These are phyloP conservation scores for Toxostoma redivivum DNA, from an alignment of 2,113 vertebrate genomes.

Conservation along the genomic window DNA sequence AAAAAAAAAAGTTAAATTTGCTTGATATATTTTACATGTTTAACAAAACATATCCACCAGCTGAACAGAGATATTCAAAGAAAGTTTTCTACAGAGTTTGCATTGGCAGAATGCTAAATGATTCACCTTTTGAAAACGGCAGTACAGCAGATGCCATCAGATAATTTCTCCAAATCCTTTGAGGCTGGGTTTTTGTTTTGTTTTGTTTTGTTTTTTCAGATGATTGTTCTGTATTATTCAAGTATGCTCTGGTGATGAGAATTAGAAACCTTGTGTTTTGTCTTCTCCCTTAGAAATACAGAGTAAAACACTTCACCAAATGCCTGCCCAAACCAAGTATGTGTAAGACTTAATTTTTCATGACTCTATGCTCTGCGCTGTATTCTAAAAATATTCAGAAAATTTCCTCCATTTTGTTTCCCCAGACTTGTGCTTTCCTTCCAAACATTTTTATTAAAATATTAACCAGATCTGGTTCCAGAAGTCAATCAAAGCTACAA, in stretches of 20 bases:
- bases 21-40: not conserved
- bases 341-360: not conserved
- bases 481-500: not conserved
- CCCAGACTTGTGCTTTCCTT: not conserved
- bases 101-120: not conserved
- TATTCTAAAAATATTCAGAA: not conserved
- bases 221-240: not conserved
- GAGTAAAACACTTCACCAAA: not conserved
- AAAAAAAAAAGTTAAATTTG: not conserved
- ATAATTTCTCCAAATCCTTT: not conserved
- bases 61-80: not conserved
- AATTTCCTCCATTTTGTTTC: accelerated
- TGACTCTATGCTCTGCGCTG: accelerated
- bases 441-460: not conserved
- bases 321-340: not conserved
- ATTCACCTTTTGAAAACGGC: not conserved
- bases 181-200: too few relatives aligned
- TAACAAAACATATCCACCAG: not conserved
- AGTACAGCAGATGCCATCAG: not conserved
- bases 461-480: not conserved
- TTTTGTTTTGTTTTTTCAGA: not conserved
- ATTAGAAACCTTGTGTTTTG: not conserved
- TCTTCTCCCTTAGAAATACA: not conserved
- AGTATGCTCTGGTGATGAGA: not conserved
- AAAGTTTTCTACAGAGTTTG: not conserved